Base-by-base conservation (phyloP, 2,797 vertebrate species). In the Hyperoplus lanceolatus region DNA sequence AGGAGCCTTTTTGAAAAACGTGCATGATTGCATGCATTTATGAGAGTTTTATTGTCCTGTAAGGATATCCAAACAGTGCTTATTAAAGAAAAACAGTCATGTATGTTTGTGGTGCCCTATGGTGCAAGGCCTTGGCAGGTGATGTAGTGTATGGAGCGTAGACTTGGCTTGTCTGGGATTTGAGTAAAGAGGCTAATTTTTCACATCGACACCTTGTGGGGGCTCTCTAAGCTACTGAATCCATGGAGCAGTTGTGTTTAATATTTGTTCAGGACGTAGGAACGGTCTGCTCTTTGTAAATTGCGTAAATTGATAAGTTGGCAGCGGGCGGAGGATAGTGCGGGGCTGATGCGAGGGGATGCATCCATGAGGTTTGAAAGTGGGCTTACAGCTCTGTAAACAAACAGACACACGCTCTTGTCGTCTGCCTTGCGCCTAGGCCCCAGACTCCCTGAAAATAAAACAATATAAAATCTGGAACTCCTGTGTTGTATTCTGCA, bases 331-430 rank as follows among this genome's bases (percentile, higher is more conserved):
- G 70, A 65, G 77, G 62, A 78, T 41, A 65, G 61, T 14, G 69
- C 29, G 51, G 4, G 66, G 70, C 68, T 75, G 90, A 84, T 78
- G 85, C 29, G 29, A 29, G 85, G 93, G 92, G 89, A 93, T 89
- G 93, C 82, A 80, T 92, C 95, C 81, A 15, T 72, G 79, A 77
- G 90, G 93, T 93, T 93, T 85, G 86, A 93, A 93, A 94, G 85
- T 76, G 89, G 90, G 91, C 93, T 96, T 95, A 89, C 48, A 83
- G 87, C 92, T 96, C 94, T 95, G 94, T 96, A 97, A 98, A 97
- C 96, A 97, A 95, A 95, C 90, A 95, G 92, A 84, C 87, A 84
- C 84, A 29, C 85, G 66, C 82, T 76, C 60, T 29, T 2, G 73
- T 78, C n/a, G 73, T 64, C 92, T 85, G 86, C 94, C 91, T 29